Conservation (phyloP, 2,797 vertebrate genomes). For the Takifugu rubripes region DNA sequence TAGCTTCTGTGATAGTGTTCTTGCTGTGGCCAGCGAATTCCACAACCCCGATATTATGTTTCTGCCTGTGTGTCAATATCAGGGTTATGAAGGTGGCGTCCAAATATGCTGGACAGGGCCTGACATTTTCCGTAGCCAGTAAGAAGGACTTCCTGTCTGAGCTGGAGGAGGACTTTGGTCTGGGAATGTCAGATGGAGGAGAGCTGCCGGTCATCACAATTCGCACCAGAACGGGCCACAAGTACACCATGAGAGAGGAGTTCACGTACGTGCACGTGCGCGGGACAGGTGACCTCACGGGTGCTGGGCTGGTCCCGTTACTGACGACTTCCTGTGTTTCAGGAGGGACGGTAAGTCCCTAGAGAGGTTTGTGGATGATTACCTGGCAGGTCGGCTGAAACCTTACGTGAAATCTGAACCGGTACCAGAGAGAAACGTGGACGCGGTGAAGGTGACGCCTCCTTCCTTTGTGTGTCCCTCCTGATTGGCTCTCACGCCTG, state of each 20-base stretch:
- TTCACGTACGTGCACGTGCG: constrained; percentile 73
- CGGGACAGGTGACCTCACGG: background rate
- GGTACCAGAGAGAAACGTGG: constrained; percentile 69
- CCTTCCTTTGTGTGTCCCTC: too few species aligned
- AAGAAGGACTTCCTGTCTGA: constrained; percentile 72
- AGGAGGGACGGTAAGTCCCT: constrained; percentile 74
- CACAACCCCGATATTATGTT: too few species aligned
- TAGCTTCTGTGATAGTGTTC: too few species aligned
- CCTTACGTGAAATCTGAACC: constrained; percentile 76
- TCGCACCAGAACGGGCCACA: constrained; percentile 71
- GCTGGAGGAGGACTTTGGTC: constrained; percentile 75
- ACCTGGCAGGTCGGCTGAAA: constrained; percentile 73
- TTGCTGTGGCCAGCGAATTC: too few species aligned
- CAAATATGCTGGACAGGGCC: constrained; percentile 54
- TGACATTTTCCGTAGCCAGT: constrained; percentile 75
- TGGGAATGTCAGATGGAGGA: constrained; percentile 62
- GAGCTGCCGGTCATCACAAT: constrained; percentile 74
- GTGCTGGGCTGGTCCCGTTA: too few species aligned
- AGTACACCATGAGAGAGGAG: constrained; percentile 81
- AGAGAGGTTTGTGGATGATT: constrained; percentile 72
- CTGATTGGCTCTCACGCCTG: background rate
- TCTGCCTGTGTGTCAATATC: background rate
- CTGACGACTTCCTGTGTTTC: constrained; percentile 20
- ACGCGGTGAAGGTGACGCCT: constrained; percentile 66
- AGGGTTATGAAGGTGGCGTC: constrained; percentile 77